A percentile compares a stretch with the other conserved stretches of the same genome.
These are phyloP conservation scores for Limnephilus rhombicus DNA, from an alignment of 2,888 invertebrate genomes.

Conservation along the genomic window DNA sequence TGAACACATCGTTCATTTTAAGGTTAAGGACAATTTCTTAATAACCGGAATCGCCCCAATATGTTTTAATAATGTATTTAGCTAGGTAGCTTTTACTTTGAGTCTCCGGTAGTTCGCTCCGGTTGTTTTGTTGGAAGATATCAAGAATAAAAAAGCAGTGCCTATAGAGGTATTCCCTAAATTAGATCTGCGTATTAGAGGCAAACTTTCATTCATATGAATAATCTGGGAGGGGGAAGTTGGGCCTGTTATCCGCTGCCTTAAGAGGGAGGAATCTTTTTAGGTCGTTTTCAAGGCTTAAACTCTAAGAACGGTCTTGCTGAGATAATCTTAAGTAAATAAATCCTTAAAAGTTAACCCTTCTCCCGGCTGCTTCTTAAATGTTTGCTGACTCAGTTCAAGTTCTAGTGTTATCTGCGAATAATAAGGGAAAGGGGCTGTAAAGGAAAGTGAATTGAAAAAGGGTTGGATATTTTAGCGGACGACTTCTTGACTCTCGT, in stretches of 20 bases:
- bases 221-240: neutral
- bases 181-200: neutral
- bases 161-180: neutral
- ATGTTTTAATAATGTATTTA: neutral
- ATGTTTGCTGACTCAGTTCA: neutral
- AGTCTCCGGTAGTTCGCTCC: neutral
- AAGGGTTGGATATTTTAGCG: neutral
- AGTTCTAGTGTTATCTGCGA: neutral
- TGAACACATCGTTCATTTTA: too few relatives aligned
- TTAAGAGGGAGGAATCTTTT: neutral
- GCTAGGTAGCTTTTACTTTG: neutral
- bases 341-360: slow-evolving; percentile 1
- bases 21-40: too few relatives aligned
- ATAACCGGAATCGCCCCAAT: too few relatives aligned
- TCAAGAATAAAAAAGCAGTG: neutral
- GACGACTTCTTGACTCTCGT: neutral
- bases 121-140: neutral
- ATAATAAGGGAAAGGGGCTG: neutral
- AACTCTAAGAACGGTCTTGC: neutral
- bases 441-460: neutral
- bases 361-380: neutral
- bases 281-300: neutral
- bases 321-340: neutral
- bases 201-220: neutral
- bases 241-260: neutral